Evolutionary conservation across 2,888 invertebrate species (phyloP).

Genomic region (Lymantria monacha): DNA sequence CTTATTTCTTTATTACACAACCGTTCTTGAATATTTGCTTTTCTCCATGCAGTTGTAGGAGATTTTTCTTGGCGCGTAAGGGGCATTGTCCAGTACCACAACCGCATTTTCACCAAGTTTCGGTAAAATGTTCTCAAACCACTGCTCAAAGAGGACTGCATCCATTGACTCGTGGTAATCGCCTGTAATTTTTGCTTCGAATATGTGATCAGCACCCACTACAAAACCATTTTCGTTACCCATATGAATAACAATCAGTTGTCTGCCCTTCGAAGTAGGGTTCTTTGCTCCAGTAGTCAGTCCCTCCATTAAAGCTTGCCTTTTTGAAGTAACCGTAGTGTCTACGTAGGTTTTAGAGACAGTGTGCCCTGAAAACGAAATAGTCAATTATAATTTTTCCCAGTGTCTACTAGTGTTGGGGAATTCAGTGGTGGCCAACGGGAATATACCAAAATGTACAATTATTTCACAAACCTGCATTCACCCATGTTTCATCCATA

Average conservation of each 20-base stretch:
- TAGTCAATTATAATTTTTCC: no score
- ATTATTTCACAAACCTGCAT: constrained; percentile 8
- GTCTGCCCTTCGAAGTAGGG: constrained; percentile 13
- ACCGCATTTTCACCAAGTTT: constrained; percentile 7
- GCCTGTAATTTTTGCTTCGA: constrained; percentile 7
- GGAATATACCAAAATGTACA: background rate
- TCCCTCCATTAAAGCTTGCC: constrained; percentile 16
- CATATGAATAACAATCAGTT: constrained; percentile 12
- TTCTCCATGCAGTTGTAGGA: constrained; percentile 6
- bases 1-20: constrained; percentile 1
- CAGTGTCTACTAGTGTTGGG: no score
- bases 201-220: constrained; percentile 3
- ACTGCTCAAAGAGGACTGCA: constrained; percentile 6
- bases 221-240: constrained; percentile 6
- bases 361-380: constrained; percentile 15
- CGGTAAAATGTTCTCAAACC: constrained; percentile 7
- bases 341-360: constrained; percentile 14
- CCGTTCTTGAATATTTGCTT: constrained; percentile 10
- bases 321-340: constrained; percentile 10
- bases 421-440: no score
- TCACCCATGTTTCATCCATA: constrained; percentile 15
- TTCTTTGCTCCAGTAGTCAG: constrained; percentile 5
- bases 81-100: constrained; percentile 11
- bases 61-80: constrained; percentile 8
- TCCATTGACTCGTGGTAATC: constrained; percentile 12